Evolutionary conservation across 2,888 invertebrate genomes (phyloP), one percentile per base, ranked within the genome.

Genomic region (Pyrocoelia pectoralis): DNA sequence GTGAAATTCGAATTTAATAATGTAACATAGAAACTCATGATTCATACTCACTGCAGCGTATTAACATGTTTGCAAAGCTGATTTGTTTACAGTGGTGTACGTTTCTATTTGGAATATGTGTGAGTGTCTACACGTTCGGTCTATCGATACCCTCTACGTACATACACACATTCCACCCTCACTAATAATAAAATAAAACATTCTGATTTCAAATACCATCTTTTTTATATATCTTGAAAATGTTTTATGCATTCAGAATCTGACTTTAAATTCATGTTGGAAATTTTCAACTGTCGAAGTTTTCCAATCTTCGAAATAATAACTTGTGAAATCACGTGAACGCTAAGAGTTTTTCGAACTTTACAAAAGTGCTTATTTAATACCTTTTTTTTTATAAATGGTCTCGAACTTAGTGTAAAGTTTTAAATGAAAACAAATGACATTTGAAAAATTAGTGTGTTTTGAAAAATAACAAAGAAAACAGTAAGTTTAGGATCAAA

Each of bases 1-100:
- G 71, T 71, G 70, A 72, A 73, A 74, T 70, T 71, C 69, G 68
- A 73, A 70, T 76, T 76, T 73, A 76, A 76, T 77, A 77, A 77
- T 76, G 70, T 69, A 74, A 70, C 70, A 70, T 56, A 65, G 51
- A 56, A 67, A 65, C 66, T 70, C 73, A 73, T 77, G 77, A 75
- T 75, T 76, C 76, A 75, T 74, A 73, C 64, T 67, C 72, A 51
- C 62, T 63, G 68, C 67, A 65, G 69, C 67, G 70, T 74, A 74
- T 74, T 75, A 73, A 70, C 69, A 62, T 75, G 72, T 76, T 76
- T 75, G 73, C 73, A 69, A 68, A 70, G 70, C 72, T 73, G 74
- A 76, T 76, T 75, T 76, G 75, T 74, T 76, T 75, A 62, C 71
- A 65, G 67, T 72, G 65, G 62, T 63, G 58, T 65, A 66, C 50